Percentiles rank a stretch among this genome's conserved stretches.
These are phyloP conservation scores for Ectropis crepuscularia DNA, from an alignment of 2,888 invertebrate genomes.

Conservation along the genomic window DNA sequence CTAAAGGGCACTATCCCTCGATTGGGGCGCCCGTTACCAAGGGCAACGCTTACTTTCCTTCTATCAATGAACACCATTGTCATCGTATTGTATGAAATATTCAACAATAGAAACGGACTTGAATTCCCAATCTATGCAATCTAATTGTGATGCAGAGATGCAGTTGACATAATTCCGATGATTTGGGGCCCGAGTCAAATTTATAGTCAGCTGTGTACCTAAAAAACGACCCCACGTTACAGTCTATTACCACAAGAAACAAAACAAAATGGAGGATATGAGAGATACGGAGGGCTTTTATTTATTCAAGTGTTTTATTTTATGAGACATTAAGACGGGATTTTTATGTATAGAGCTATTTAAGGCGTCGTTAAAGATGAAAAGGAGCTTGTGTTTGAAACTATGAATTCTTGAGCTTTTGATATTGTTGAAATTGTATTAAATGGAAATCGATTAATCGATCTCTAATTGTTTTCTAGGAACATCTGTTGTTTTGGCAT, in stretches of 20 bases:
- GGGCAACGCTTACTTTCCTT: conserved; percentile 70
- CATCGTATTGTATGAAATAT: conserved; percentile 48
- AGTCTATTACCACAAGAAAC: conserved; percentile 38
- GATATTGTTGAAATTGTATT: conserved; percentile 9
- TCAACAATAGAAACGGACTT: conserved; percentile 60
- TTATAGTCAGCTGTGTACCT: conserved; percentile 60
- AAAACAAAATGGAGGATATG: conserved; percentile 46
- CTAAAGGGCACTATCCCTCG: conserved; percentile 65
- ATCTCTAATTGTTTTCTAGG: conserved; percentile 44
- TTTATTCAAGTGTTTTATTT: conserved; percentile 68
- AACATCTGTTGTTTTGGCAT: conserved; percentile 48
- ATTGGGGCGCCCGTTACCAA: conserved; percentile 65
- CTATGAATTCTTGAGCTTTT: conserved; percentile 18
- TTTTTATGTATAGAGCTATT: conserved; percentile 65
- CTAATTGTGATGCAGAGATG: conserved; percentile 64
- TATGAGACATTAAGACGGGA: conserved; percentile 62
- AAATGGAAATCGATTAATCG: conserved; percentile 27
- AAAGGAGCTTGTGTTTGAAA: conserved; percentile 54
- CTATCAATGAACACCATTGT: conserved; percentile 64
- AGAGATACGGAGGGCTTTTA: conserved; percentile 52
- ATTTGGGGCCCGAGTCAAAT: conserved; percentile 64
- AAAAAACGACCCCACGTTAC: conserved; percentile 43
- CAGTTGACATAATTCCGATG: conserved; percentile 71
- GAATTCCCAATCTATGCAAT: conserved; percentile 61
- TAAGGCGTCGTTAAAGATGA: conserved; percentile 64